Percentiles rank a stretch among this genome's conserved stretches.
These are phyloP conservation scores for Trididemnum nubilum DNA, from an alignment of 23 tunicate species.

Conservation along the genomic window DNA sequence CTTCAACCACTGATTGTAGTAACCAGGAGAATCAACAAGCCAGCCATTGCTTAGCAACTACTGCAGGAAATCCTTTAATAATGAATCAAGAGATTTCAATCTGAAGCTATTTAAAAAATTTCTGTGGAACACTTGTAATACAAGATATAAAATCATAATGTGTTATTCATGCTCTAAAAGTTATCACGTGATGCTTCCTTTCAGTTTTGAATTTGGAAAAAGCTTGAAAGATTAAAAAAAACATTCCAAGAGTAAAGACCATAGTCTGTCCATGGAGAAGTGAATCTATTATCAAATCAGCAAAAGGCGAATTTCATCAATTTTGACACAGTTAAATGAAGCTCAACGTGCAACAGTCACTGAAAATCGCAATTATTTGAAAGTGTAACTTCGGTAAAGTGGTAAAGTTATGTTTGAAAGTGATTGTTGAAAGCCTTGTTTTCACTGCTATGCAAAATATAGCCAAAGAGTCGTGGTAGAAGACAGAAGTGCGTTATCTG, in stretches of 20 bases:
- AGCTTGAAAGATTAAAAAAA: constrained; percentile 10
- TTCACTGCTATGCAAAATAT: constrained; percentile 25
- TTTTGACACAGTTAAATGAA: neutral
- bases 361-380: constrained; percentile 13
- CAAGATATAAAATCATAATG: neutral
- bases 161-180: constrained; percentile 20
- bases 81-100: constrained; percentile 13
- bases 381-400: too few relatives aligned
- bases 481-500: neutral
- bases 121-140: constrained; percentile 9
- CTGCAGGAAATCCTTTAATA: neutral
- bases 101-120: constrained; percentile 7
- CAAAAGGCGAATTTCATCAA: constrained; percentile 8
- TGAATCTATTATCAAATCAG: constrained; percentile 3
- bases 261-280: neutral
- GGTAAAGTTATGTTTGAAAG: too few relatives aligned
- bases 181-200: neutral
- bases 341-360: constrained; percentile 2
- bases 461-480: constrained; percentile 20
- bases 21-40: neutral
- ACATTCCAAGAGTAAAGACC: neutral
- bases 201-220: constrained; percentile 6
- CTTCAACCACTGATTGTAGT: neutral
- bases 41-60: constrained; percentile 6
- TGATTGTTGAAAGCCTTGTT: constrained; percentile 10